Evolutionary conservation across 2,888 invertebrate genomes (phyloP).

Genomic region (Hydrotaea cyrtoneurina): DNA sequence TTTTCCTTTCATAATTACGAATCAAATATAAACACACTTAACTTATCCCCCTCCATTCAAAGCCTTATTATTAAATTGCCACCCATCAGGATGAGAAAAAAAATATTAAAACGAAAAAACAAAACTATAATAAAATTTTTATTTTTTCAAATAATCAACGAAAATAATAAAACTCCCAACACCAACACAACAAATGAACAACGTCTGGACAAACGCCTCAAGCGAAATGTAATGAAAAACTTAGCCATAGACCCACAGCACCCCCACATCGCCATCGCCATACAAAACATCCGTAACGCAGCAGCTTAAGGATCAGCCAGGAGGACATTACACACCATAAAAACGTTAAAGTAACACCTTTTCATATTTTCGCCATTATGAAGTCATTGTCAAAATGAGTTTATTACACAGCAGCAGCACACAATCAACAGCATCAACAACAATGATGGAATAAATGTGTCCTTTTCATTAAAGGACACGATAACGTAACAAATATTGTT

Average conservation of each 20-base stretch:
- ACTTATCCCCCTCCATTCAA: neutral
- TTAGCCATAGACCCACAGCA: neutral
- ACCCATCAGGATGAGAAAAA: constrained; percentile 58
- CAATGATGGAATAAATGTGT: constrained; percentile 49
- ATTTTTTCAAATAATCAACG: constrained; percentile 57
- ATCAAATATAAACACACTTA: constrained; percentile 23
- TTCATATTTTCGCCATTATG: constrained; percentile 78
- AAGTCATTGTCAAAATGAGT: constrained; percentile 75
- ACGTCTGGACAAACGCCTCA: constrained; percentile 21
- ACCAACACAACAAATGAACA: constrained; percentile 50
- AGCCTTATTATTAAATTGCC: constrained; percentile 66
- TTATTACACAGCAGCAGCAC: constrained; percentile 70
- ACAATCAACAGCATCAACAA: constrained; percentile 67
- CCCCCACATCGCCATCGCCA: no score
- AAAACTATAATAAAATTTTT: constrained; percentile 63
- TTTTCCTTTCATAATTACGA: constrained; percentile 1
- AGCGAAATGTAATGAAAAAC: constrained; percentile 49
- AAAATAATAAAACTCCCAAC: constrained; percentile 45
- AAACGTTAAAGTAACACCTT: constrained; percentile 74
- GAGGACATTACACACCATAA: constrained; percentile 61
- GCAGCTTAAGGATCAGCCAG: constrained; percentile 62
- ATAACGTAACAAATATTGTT: constrained; percentile 53
- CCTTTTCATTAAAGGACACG: constrained; percentile 35
- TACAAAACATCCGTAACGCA: constrained; percentile 9
- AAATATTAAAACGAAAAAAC: constrained; percentile 38